phyloP scores from a whole-genome alignment of 2,113 vertebrate species.

The Smithornis capensis region DNA sequence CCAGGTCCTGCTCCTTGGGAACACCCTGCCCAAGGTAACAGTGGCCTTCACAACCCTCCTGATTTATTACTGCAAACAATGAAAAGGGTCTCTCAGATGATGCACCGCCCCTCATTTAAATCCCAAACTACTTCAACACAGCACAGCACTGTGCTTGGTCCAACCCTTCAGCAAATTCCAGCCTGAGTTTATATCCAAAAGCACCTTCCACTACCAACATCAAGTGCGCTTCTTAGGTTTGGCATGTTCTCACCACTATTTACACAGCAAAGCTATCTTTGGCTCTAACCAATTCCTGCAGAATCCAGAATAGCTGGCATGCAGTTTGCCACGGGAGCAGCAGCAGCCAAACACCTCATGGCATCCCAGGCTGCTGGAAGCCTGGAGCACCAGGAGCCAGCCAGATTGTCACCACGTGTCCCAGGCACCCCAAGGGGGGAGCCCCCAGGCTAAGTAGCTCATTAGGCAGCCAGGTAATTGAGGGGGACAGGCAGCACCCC shows the following conservation, averaged over 20 bases:
- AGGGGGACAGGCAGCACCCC: neutral
- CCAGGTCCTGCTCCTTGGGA: neutral
- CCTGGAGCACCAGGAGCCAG: neutral
- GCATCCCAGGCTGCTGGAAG: neutral
- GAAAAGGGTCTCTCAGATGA: neutral
- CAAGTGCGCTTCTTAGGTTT: neutral
- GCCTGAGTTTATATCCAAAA: neutral
- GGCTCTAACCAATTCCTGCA: neutral
- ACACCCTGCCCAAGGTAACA: neutral
- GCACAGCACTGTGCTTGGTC: neutral
- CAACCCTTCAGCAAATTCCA: neutral
- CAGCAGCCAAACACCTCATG: neutral
- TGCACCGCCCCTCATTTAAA: neutral
- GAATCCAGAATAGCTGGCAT: neutral
- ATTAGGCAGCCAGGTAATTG: neutral
- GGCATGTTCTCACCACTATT: neutral
- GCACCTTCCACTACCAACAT: neutral
- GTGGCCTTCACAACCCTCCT: neutral
- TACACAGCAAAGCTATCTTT: neutral
- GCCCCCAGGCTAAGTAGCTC: neutral
- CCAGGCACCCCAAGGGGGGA: neutral
- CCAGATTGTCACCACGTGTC: fast-evolving
- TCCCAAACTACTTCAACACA: neutral
- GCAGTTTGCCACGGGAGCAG: neutral
- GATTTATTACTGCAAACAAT: neutral